Conservation (phyloP, 2,797 vertebrate species). For the Scleropages formosus region DNA sequence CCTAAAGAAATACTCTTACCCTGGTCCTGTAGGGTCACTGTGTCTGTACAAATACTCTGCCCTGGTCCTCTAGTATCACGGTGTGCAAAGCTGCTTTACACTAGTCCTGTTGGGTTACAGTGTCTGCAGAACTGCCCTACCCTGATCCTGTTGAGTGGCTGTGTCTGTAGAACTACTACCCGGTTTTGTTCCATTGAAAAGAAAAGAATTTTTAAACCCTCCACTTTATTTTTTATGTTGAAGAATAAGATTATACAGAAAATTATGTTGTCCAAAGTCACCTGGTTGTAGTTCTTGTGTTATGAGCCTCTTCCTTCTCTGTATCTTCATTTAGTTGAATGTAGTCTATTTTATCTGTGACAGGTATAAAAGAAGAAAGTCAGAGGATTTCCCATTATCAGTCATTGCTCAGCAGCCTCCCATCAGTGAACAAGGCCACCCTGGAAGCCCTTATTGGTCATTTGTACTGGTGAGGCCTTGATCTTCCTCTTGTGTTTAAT, state of each 20-base stretch:
- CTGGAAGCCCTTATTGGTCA: constrained; percentile 73
- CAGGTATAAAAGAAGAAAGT: constrained; percentile 57
- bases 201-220: no score
- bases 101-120: no score
- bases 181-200: no score
- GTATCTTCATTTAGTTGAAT: background rate
- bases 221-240: background rate
- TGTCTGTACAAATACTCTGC: background rate
- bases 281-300: no score
- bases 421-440: constrained; percentile 70
- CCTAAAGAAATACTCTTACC: background rate
- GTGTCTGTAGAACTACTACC: no score
- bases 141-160: no score
- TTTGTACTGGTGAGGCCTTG: constrained; percentile 65
- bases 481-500: background rate
- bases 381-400: constrained; percentile 61
- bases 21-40: no score
- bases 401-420: constrained; percentile 64
- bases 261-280: no score
- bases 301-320: no score
- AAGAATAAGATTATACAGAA: background rate
- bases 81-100: no score
- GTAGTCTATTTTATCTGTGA: background rate
- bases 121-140: no score
- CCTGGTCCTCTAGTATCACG: no score